Base-by-base conservation (phyloP, 2,888 invertebrate species). In the Cheilosia pagana region DNA sequence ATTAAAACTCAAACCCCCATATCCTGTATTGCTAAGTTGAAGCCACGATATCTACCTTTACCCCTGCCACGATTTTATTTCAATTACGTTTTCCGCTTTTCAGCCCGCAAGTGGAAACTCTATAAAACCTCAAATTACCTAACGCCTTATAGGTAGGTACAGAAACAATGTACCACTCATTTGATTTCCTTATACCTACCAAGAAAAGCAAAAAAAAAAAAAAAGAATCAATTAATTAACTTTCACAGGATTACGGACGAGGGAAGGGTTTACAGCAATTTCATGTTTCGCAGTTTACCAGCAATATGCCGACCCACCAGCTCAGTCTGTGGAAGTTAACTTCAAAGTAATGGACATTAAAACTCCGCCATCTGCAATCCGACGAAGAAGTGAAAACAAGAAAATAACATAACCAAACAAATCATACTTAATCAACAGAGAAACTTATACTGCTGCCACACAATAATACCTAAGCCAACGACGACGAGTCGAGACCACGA, bases 361-460 rank as follows among this genome's bases (percentile, higher is more conserved):
- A 79, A 79, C 65, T 60, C 79, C 79, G 16, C 63, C 79, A 79
- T 53, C 72, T 78, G 71, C 39, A 63, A 78, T 59, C 63, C 48
- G 53, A 70, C 52, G 63, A 77, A 55, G 70, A 43, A 76, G 67
- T 68, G 59, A 70, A 57, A 77, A 78, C 79, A 79, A 67, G n/a
- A 55, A 59, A 75, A 68, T 62, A 74, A 74, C 81, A 81, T 68
- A 81, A 60, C 74, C 74, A 67, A 81, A 75, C 81, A 81, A 81
- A 81, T 81, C 74, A 81, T 81, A 75, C 68, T 81, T 81, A 75
- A 81, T 75, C 68, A 81, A 74, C 62, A 75, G 60, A 68, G 74
- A 75, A 79, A 79, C 65, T 65, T 60, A 50, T 23, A 65, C 79
- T 59, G 72, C 70, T 63, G 21, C 76, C 77, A 48, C 50, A 52